Evolutionary conservation across 2,113 vertebrate species (phyloP).

Genomic region (Phaethornis superciliosus): DNA sequence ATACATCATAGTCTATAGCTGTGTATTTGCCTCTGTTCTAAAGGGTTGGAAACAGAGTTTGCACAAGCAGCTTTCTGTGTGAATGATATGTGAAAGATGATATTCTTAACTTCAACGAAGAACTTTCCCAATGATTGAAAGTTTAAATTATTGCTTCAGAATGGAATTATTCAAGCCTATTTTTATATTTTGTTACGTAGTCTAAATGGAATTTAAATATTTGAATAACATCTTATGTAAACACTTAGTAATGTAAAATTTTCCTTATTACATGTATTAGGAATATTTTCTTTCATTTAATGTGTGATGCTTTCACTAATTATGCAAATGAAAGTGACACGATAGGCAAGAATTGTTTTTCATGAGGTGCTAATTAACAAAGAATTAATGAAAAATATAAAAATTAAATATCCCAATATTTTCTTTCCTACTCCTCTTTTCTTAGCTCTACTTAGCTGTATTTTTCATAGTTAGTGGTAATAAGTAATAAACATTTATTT

Average conservation of each 20-base stretch:
- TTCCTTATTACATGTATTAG: not conserved
- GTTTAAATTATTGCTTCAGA: not conserved
- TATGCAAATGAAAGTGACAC: conserved; percentile 35
- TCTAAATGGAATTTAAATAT: not conserved
- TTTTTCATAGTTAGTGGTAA: not conserved
- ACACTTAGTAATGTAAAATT: not conserved
- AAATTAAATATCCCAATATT: not conserved
- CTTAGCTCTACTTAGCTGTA: not conserved
- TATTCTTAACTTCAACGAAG: not conserved
- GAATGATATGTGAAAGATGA: not conserved
- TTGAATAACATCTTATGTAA: not conserved
- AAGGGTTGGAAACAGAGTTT: conserved; percentile 22
- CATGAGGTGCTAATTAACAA: conserved; percentile 17
- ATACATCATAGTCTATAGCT: conserved; percentile 67
- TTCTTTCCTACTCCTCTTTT: not conserved
- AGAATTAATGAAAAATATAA: conserved; percentile 23
- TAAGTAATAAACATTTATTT: not conserved
- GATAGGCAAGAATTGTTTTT: not conserved
- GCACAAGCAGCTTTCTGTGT: not conserved
- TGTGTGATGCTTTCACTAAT: not conserved
- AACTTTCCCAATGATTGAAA: not conserved
- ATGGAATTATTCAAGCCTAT: not conserved
- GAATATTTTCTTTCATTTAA: not conserved
- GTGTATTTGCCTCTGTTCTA: conserved; percentile 22
- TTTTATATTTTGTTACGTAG: not conserved